Conservation (phyloP, 2,888 invertebrate species). For the Hirtodrosophila cameraria region DNA sequence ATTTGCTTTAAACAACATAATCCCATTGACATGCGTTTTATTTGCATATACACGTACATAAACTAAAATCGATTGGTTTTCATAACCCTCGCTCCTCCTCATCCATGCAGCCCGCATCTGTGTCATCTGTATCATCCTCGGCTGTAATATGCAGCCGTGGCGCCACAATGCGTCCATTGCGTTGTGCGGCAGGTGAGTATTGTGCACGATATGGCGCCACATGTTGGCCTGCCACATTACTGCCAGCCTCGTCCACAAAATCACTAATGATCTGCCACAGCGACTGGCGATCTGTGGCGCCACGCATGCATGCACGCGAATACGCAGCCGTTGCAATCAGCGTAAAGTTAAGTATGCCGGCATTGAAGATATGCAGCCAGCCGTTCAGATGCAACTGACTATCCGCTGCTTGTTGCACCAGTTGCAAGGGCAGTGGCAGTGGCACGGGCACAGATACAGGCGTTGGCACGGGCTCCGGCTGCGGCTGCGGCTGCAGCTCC, state of each 20-base stretch:
- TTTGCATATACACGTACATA: constrained; percentile 49
- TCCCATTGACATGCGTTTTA: constrained; percentile 69
- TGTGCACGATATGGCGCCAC: constrained; percentile 7
- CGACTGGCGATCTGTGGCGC: constrained; percentile 38
- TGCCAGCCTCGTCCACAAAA: constrained; percentile 64
- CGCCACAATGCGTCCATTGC: constrained; percentile 15
- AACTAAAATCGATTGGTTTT: constrained; percentile 24
- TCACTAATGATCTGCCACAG: constrained; percentile 66
- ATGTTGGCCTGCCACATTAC: constrained; percentile 49
- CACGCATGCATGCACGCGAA: constrained; percentile 53
- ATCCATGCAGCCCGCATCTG: no score
- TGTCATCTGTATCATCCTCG: constrained; percentile 62
- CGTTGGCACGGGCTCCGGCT: no score
- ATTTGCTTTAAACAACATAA: constrained; percentile 77
- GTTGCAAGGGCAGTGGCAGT: constrained; percentile 24
- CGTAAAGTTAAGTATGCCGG: constrained; percentile 65
- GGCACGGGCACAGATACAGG: not conserved
- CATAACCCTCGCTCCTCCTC: constrained; percentile 7
- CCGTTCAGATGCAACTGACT: constrained; percentile 40
- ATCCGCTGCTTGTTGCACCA: constrained; percentile 32
- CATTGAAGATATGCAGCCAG: constrained; percentile 68
- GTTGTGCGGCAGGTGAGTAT: constrained; percentile 2
- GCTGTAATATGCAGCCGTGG: constrained; percentile 62
- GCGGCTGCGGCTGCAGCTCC: no score
- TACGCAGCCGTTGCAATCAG: constrained; percentile 60